Base-by-base conservation (phyloP, 92 coral and sea anemone genomes). In the Phenganax stokvisi region DNA sequence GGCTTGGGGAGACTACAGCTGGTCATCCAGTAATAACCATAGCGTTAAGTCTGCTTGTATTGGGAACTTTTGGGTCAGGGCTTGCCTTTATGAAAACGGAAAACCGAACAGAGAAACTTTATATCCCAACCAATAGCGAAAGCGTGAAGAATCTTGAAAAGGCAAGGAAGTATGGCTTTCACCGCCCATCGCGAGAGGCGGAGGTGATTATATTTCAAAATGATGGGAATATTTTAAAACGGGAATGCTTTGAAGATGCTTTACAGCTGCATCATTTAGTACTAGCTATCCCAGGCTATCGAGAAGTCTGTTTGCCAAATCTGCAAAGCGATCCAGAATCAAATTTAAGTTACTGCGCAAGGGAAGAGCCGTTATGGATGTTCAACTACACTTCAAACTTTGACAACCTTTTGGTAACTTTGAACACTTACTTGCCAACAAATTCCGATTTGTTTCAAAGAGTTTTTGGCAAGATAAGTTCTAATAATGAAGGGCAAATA, bases 111-210 rank as follows among this genome's bases (percentile, higher is more conserved):
- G 91, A 84, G 37, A 91, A 91, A 57, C 82, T 93, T 6, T 93
- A 91, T 75, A 85, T 93, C 1, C 98, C 98, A 2, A 93, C 91
- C 77, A 71, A 83, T 56, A 93, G 98, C 84, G 83, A 87, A 64
- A 85, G 93, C 72, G 82, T 87, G 74, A 83, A 81, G 44, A 90
- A 91, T 62, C 57, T 93, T 27, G 27, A 89, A 44, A 84, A 74
- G 11, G 98, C 98, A 51, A 61, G 66, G 17, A 30, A 77, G 28
- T 77, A 77, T 51, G 81, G 81, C 0, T 77, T 77, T 27, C 16
- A 77, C 55, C 79, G 85, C 8, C 79, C 67, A 53, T 10, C 59
- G 47, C 80, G 92, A 10, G 63, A 57, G 12, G 83, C 88, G 61
- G 59, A 56, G 37, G 68, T 89, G 6, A 85, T 89, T 47, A 72